Base-by-base conservation (phyloP, 2,888 invertebrate species). In the Cerastis rubricosa region DNA sequence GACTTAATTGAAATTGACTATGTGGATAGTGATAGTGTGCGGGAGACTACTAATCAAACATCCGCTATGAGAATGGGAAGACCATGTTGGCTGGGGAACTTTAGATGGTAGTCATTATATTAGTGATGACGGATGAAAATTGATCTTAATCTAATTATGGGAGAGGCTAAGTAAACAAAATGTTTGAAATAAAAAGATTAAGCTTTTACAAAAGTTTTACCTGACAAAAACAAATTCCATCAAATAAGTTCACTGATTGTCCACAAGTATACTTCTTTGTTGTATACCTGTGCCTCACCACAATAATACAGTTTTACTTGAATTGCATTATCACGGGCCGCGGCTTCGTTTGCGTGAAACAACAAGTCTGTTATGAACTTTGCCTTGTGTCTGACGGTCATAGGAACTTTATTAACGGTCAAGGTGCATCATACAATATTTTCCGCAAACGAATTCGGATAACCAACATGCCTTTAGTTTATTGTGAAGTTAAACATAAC, bases 1-100 rank as follows among this genome's bases (percentile, higher is more conserved):
- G 64, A 80, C 74, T 77, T 86, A 77, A 86, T 86, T 85, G 76
- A 80, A 80, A 85, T 86, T 84, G 78, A 81, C 61, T 86, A 78
- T 72, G 69, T 81, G 71, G 43, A 64, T 65, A 76, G 59, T 54
- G 73, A 57, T 78, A 74, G 61, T 61, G 66, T 70, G 40, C 35
- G 84, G 47, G 71, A 71, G 51, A 49, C 73, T 69, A 40, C 65
- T 81, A 78, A 80, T 84, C 81, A 87, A 88, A 82, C 84, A 84
- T 83, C 83, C 81, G 81, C 74, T 75, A 68, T 66, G 80, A 75
- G 70, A 71, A 79, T 74, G 64, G 67, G 71, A 54, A 65, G 43
- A 65, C 59, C 47, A 49, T 73, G 70, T 68, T 57, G 45, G 14
- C 40, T 12, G 54, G 19, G 35, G 11, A 47, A 70, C 43, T 83